Evolutionary conservation across 2,797 vertebrate species (phyloP), one percentile per base, ranked within the genome.

Genomic region (Premnoplex brunnescens): DNA sequence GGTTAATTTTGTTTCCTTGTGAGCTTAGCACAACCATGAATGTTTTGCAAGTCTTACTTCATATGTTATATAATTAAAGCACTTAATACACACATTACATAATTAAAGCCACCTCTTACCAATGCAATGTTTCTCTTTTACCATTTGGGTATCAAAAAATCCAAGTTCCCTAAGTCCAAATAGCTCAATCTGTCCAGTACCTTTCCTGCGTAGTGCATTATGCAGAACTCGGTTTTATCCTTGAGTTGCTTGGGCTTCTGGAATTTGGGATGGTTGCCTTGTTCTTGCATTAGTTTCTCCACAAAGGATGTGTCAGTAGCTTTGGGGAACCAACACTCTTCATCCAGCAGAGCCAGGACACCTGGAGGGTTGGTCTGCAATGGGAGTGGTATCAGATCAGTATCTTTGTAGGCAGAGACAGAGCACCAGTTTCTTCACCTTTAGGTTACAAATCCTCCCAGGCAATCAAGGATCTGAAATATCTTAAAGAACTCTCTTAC

Each of bases 321-420:
- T 98, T 99, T 99, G 76, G 99, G 99, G 97, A 99, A 99, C 99
- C 99, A 99, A 88, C 99, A 99, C 93, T 99, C 99, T 95, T 99
- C 99, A 77, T 99, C 99, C 97, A 99, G 97, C 95, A 99, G 98
- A 87, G 99, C 99, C 97, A 99, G 96, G 90, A 99, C 98, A 48
- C 99, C 99, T 0, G 99, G 99, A 41, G 99, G 99, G 97, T 99
- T 99, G 96, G 99, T 99, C 99, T 99, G 97, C 43, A 98, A 82
- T 5, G 23, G 20, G 14, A 86, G 30, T 6, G 15, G 17, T 23
- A 14, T 14, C 10, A 23, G 37, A 69, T 82, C 41, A 82, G 60
- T n/a, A 20, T 63, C 26, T 23, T 27, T 59, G 62, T 32, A 74
- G 36, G 21, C 51, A 91, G 27, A 82, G 72, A 20, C 30, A 37